These are phyloP conservation scores for Glyptemys insculpta DNA, from an alignment of 2,797 vertebrate species.

Conservation along the genomic window DNA sequence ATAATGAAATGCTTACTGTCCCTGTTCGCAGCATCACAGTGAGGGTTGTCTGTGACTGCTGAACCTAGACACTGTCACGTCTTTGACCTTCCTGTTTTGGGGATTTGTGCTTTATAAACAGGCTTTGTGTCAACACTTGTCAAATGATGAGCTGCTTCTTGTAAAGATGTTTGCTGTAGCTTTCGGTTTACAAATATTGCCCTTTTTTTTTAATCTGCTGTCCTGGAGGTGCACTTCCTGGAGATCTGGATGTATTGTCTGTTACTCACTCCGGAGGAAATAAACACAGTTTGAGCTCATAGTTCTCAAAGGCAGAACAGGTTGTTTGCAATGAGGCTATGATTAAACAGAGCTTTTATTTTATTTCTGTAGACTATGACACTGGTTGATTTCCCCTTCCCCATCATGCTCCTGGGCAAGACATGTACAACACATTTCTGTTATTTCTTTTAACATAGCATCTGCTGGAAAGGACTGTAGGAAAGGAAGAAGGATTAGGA, in stretches of 20 bases:
- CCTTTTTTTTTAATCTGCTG: slow-evolving; percentile 18
- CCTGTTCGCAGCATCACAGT: neutral
- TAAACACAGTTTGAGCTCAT: neutral
- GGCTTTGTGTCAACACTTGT: slow-evolving; percentile 38
- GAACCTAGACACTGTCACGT: neutral
- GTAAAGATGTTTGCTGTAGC: neutral
- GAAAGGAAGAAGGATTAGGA: neutral
- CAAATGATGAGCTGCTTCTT: slow-evolving; percentile 13
- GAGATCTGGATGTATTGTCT: slow-evolving; percentile 10
- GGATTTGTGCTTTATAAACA: neutral
- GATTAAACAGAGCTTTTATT: slow-evolving; percentile 39
- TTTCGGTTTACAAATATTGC: slow-evolving; percentile 45
- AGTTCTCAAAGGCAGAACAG: slow-evolving; percentile 8
- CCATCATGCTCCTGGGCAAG: neutral
- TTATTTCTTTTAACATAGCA: slow-evolving; percentile 1
- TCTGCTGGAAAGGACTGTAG: neutral
- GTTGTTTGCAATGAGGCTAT: neutral
- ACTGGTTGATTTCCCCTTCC: slow-evolving; percentile 20
- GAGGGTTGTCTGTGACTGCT: slow-evolving; percentile 2
- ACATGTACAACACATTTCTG: neutral
- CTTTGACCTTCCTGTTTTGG: slow-evolving; percentile 62
- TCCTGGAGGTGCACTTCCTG: slow-evolving; percentile 38
- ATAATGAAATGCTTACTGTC: neutral
- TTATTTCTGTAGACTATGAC: neutral
- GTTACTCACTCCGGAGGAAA: slow-evolving; percentile 44